Evolutionary conservation across 1,140 invertebrate genomes (phyloP), one percentile per base, ranked within the genome.

Genomic region (Dicyema japonicum): DNA sequence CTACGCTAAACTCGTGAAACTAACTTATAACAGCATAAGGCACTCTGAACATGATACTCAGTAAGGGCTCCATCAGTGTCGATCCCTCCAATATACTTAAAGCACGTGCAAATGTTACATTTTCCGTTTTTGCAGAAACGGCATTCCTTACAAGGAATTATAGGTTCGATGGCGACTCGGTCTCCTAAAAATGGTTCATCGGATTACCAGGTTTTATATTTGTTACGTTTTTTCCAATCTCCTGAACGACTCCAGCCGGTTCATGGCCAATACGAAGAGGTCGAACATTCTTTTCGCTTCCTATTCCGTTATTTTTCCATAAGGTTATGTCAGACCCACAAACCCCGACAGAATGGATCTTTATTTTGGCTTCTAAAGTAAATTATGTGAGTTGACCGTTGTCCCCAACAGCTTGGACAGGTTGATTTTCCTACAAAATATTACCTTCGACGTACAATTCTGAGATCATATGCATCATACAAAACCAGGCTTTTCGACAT

Each of bases 241-340:
- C 41, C 34, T 12, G 40, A 11, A 50, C 43, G 2, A 41, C 38
- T 8, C 39, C 47, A 34, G 40, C 39, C 9, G 42, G 40, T 26
- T 50, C 46, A 35, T 50, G 47, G 15, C 47, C 47, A 6, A 50
- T 32, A 9, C 45, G 24, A 43, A 50, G 46, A 4, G 47, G 47
- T 6, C 35, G 34, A n/a, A 36, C 37, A 5, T 48, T 36, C 27
- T 48, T 27, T 34, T 47, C 48, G 26, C 48, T 43, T 6, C 47
- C 47, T 42, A 78, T 80, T 14, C 59, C 41, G 9, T 78, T 78
- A 34, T 64, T 36, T 15, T 63, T 60, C 45, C 72, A 64, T 51
- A 82, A 88, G 44, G 80, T 72, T 4, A 88, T 69, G 50, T 88
- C 76, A 1, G 76, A 85, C 0, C 78, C 80, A 47, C 80, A 92